These are phyloP conservation scores for Ptychochromis oligacanthus DNA, from an alignment of 2,113 vertebrate species.

Conservation along the genomic window DNA sequence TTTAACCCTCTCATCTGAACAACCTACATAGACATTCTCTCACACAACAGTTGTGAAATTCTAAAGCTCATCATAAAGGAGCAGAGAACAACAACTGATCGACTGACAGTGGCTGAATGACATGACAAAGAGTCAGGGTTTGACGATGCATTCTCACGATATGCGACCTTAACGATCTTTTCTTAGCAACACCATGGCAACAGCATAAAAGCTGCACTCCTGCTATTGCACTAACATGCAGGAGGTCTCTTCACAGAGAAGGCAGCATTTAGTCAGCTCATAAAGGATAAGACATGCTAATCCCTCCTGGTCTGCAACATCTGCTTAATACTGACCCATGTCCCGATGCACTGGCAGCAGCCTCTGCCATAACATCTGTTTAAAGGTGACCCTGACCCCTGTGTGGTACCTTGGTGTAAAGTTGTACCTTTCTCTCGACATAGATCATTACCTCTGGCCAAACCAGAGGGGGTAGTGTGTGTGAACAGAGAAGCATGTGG, in stretches of 20 bases:
- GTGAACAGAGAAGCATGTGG: slow-evolving; percentile 42
- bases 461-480: slow-evolving; percentile 24
- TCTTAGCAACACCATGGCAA: slow-evolving; percentile 48
- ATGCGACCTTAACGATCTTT: slow-evolving; percentile 27
- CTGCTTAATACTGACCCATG: slow-evolving; percentile 70
- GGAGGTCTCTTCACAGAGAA: slow-evolving; percentile 54
- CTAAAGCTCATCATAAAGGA: background rate
- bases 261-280: slow-evolving; percentile 64
- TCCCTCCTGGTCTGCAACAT: slow-evolving; percentile 65
- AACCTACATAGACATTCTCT: background rate
- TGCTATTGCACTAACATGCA: slow-evolving; percentile 10
- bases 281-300: slow-evolving; percentile 52
- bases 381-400: slow-evolving; percentile 74
- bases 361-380: slow-evolving; percentile 71
- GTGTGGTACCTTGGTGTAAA: slow-evolving; percentile 48
- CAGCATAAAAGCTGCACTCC: slow-evolving; percentile 35
- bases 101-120: slow-evolving; percentile 21
- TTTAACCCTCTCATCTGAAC: background rate
- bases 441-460: slow-evolving; percentile 67
- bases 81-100: background rate
- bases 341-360: slow-evolving; percentile 38
- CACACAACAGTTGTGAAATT: background rate
- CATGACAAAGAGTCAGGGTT: background rate
- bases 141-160: background rate
- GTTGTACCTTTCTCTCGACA: slow-evolving; percentile 54